A percentile compares a stretch with the other conserved stretches of the same genome.
Conservation (phyloP, 2,113 vertebrate species). For the Brachypodius melanocephalos region DNA sequence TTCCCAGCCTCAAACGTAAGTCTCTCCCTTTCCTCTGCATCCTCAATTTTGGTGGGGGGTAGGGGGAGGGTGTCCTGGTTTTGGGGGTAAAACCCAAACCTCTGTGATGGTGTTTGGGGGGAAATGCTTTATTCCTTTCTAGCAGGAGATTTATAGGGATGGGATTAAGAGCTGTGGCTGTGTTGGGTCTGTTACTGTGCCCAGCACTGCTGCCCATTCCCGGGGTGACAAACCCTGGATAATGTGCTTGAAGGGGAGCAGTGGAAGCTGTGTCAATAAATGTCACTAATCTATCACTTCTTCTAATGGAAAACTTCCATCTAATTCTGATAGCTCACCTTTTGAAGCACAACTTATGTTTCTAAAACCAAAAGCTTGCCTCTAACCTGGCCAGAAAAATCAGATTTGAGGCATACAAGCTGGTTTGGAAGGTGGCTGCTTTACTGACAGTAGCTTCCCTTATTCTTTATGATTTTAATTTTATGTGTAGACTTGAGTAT, state of each 20-base stretch:
- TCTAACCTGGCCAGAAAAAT: background rate
- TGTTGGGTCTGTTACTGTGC: background rate
- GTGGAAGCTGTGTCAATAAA: background rate
- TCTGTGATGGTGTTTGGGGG: background rate
- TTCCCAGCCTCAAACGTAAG: constrained; percentile 98
- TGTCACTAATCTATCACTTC: background rate
- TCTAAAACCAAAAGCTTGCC: background rate
- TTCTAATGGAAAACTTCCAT: background rate
- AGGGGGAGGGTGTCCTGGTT: background rate
- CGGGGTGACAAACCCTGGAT: background rate
- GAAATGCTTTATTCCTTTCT: background rate
- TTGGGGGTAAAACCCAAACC: background rate
- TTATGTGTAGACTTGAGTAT: background rate
- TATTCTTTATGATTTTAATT: background rate
- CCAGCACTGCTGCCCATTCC: background rate
- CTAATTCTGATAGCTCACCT: background rate
- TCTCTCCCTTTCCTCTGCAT: constrained; percentile 23
- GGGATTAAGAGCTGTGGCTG: background rate
- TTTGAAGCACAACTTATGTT: background rate
- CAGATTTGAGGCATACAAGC: background rate
- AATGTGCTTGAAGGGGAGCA: background rate
- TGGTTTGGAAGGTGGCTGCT: background rate
- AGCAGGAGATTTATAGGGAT: background rate
- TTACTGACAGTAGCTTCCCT: background rate
- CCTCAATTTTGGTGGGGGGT: background rate